Conservation (phyloP, 2,113 vertebrate species). For the Lota lota region DNA sequence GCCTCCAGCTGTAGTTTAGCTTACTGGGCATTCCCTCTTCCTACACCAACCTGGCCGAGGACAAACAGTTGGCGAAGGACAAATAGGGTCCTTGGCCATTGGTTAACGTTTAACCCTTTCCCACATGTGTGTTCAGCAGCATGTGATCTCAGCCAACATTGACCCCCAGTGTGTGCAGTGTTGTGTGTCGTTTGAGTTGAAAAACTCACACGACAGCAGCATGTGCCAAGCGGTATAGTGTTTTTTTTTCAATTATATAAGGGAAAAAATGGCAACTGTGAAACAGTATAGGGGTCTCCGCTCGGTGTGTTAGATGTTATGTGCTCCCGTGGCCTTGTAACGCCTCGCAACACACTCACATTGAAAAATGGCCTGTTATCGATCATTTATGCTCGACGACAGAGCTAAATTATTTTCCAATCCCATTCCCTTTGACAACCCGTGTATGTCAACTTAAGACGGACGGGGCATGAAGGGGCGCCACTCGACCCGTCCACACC, state of each 20-base stretch:
- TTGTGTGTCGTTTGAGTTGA: not conserved
- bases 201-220: not conserved
- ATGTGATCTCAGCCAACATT: not conserved
- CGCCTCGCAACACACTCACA: slow-evolving; percentile 23
- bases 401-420: slow-evolving; percentile 66
- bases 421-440: slow-evolving; percentile 62
- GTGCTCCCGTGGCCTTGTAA: slow-evolving; percentile 59
- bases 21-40: too few species aligned
- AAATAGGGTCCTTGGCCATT: too few species aligned
- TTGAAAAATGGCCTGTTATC: slow-evolving; percentile 56
- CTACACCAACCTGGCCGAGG: too few species aligned
- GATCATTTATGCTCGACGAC: slow-evolving; percentile 62
- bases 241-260: too few species aligned
- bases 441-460: slow-evolving; percentile 41
- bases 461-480: slow-evolving; percentile 1
- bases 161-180: not conserved
- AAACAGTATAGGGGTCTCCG: not conserved
- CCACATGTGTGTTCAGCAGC: not conserved
- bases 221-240: too few species aligned
- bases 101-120: not conserved
- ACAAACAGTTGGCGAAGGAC: too few species aligned
- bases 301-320: slow-evolving; percentile 16
- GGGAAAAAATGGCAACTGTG: not conserved
- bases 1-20: too few species aligned
- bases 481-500: too few species aligned